Evolutionary conservation across 2,797 vertebrate genomes (phyloP), one percentile per base, ranked within the genome.

Genomic region (Lates japonicus): DNA sequence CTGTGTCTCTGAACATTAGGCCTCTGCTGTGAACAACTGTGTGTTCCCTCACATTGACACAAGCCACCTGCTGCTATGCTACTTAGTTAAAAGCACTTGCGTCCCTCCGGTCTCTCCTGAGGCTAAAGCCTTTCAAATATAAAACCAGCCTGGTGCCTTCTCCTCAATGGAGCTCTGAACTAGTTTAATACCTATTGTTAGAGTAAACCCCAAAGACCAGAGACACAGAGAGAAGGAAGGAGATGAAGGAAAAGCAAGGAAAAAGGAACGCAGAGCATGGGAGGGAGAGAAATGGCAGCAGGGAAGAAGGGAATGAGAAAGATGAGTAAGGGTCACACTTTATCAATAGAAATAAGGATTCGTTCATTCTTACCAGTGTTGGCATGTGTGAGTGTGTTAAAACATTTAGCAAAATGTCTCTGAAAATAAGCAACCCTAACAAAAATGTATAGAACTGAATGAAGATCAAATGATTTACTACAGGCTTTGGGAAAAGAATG

Each of bases 171-270:
- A 90, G 88, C 80, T 62, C 82, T 94, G 88, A 95, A 94, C 94
- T 94, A 95, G 93, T 95, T 94, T 90, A 94, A 91, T 81, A 85
- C 73, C 93, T 95, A 94, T 94, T 95, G 93, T 94, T 95, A 94
- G 93, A 85, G 85, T 62, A 83, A 85, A 91, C 87, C 89, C 91
- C 55, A 79, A 88, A 94, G 92, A 89, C 90, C 61, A 59, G 83
- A 80, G 85, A 84, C 87, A 80, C 69, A 62, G 85, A 84, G 89
- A 82, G 42, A 54, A 33, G 42, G 76, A 77, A 62, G 58, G 64
- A 74, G 59, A 82, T 31, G 75, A 60, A 58, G 55, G 77, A 73
- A 37, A 57, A 31, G 19, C 42, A 37, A 60, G 61, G 70, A 19
- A 73, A 29, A 52, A 64, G 69, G 57, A 80, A 64, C 16, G 68